Evolutionary conservation across 1,140 invertebrate species (phyloP).

Genomic region (Globodera rostochiensis): DNA sequence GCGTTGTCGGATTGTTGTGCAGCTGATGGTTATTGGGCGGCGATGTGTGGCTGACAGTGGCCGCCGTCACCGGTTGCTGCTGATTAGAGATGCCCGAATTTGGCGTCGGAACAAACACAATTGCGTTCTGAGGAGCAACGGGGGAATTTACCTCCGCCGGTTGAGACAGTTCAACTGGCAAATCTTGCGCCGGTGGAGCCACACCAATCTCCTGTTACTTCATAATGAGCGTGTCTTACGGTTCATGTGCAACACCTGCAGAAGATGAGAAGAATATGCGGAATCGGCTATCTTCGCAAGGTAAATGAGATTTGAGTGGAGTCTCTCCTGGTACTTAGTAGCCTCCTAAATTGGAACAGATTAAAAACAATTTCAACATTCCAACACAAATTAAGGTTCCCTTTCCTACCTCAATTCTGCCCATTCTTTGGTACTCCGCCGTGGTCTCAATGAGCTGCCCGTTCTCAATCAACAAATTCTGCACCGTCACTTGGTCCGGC

Average conservation of each 20-base stretch:
- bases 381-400: background rate
- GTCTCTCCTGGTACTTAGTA: slow-evolving; percentile 53
- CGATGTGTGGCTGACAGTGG: background rate
- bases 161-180: background rate
- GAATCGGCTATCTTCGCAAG: slow-evolving; percentile 54
- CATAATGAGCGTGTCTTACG: too few species aligned
- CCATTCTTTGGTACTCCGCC: slow-evolving; percentile 56
- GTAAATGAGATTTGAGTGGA: slow-evolving; percentile 60
- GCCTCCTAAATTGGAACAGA: slow-evolving; percentile 5
- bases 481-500: slow-evolving; percentile 41
- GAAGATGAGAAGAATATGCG: slow-evolving; percentile 32
- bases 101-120: background rate
- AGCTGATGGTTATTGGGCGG: background rate
- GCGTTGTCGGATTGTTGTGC: background rate
- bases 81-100: background rate
- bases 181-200: too few species aligned
- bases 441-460: slow-evolving; percentile 58
- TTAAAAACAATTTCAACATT: background rate
- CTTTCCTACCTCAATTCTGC: slow-evolving; percentile 34
- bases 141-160: background rate
- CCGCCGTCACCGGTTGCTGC: background rate
- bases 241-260: slow-evolving; percentile 11
- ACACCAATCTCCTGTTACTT: too few species aligned
- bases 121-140: background rate
- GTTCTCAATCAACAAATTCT: slow-evolving; percentile 61